Evolutionary conservation across 2,113 vertebrate species (phyloP).

Genomic region (Mormoops blainvillei): DNA sequence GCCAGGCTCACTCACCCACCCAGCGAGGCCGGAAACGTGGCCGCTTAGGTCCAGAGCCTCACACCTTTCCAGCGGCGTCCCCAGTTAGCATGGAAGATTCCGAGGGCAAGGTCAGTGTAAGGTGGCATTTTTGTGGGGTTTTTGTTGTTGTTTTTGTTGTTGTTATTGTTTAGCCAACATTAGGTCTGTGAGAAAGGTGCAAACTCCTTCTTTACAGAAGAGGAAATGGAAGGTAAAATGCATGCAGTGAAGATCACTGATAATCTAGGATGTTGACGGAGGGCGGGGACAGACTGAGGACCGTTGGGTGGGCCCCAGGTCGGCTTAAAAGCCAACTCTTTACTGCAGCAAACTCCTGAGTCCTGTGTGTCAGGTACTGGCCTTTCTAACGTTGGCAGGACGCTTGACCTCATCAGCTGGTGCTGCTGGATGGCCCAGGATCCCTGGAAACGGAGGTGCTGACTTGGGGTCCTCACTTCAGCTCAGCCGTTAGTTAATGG

Average conservation of each 20-base stretch:
- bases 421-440: background rate
- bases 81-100: accelerated
- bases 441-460: too few species aligned
- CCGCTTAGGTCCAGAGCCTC: background rate
- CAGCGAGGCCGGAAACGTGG: accelerated
- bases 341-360: background rate
- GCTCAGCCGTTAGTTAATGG: background rate
- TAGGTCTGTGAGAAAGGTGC: background rate
- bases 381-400: background rate
- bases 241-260: background rate
- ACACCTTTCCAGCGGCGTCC: background rate
- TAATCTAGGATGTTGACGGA: background rate
- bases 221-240: background rate
- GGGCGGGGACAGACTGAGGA: background rate
- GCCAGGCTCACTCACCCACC: background rate
- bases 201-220: background rate
- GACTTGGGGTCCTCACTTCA: background rate
- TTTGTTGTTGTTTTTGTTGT: too few species aligned
- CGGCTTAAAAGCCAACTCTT: background rate
- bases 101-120: background rate
- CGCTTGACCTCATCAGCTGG: accelerated
- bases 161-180: background rate
- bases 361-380: background rate
- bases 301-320: background rate
- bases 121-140: background rate